A percentile compares a stretch with the other conserved stretches of the same genome.
Conservation (phyloP, 1,140 invertebrate genomes). For the Conopomorpha cramerella region DNA sequence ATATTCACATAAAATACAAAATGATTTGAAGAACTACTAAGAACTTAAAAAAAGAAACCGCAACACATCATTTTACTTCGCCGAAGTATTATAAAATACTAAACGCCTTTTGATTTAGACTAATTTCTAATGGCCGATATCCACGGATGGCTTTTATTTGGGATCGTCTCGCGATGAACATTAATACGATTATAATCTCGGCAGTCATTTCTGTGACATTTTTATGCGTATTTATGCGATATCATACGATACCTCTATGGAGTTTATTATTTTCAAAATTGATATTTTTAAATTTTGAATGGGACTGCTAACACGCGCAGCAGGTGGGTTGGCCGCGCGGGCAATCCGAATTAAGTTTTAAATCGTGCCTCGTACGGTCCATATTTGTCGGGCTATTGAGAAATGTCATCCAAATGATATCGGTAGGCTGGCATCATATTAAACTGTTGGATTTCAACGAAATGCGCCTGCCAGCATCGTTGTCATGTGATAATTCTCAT, state of each 20-base stretch:
- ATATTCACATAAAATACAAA: too few relatives aligned
- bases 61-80: too few relatives aligned
- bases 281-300: constrained; percentile 52
- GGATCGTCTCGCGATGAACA: constrained; percentile 2
- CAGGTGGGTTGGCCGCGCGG: constrained; percentile 19
- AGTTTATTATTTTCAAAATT: constrained; percentile 57
- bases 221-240: constrained; percentile 55
- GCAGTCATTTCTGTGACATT: constrained; percentile 56
- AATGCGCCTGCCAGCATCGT: background rate
- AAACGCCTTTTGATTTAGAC: too few relatives aligned
- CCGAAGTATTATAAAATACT: too few relatives aligned
- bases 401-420: background rate
- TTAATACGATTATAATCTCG: constrained; percentile 54
- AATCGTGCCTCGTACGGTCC: background rate
- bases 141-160: constrained; percentile 34
- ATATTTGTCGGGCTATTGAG: background rate
- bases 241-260: constrained; percentile 10
- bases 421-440: background rate
- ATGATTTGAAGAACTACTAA: too few relatives aligned
- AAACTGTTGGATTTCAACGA: background rate
- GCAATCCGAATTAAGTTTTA: background rate
- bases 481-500: background rate
- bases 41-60: too few relatives aligned
- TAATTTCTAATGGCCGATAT: constrained; percentile 32
- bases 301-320: constrained; percentile 44